These are phyloP conservation scores for Danio jaintianensis DNA, from an alignment of 2,797 vertebrate species.

Conservation along the genomic window DNA sequence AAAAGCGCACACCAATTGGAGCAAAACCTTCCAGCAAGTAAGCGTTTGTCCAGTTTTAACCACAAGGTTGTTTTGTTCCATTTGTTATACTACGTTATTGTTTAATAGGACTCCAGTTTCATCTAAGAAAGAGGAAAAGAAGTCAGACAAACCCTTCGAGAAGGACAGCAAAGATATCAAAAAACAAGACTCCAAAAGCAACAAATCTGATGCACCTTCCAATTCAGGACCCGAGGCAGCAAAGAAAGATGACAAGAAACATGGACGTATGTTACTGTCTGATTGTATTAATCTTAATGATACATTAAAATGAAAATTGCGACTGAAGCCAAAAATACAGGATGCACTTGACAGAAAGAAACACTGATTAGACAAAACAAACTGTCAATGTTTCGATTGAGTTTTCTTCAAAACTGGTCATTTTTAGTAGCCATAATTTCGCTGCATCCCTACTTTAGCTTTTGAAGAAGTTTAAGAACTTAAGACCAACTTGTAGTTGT, in stretches of 20 bases:
- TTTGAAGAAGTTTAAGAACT: background rate
- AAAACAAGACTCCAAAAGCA: constrained; percentile 86
- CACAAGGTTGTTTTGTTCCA: background rate
- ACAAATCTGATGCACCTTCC: constrained; percentile 82
- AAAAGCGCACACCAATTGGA: constrained; percentile 85
- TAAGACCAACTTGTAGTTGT: background rate
- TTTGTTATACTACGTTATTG: background rate
- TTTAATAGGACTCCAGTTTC: constrained; percentile 78
- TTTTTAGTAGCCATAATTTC: too few relatives aligned
- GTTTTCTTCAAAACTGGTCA: too few relatives aligned
- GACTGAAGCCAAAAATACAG: too few relatives aligned
- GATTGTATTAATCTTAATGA: background rate
- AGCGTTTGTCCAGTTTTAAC: constrained; percentile 36
- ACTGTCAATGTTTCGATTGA: too few relatives aligned
- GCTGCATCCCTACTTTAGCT: background rate
- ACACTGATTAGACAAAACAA: too few relatives aligned
- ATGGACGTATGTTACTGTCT: constrained; percentile 82
- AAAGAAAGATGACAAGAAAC: constrained; percentile 93
- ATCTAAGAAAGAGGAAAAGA: constrained; percentile 95
- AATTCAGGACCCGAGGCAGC: constrained; percentile 78
- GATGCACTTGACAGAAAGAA: too few relatives aligned
- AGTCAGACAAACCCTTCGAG: constrained; percentile 90
- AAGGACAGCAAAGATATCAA: constrained; percentile 91
- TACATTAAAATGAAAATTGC: background rate
- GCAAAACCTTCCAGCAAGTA: constrained; percentile 82